Percentiles rank a stretch among this genome's conserved stretches.
phyloP scores from a whole-genome alignment of 2,113 vertebrate genomes.

The Picathartes gymnocephalus region DNA sequence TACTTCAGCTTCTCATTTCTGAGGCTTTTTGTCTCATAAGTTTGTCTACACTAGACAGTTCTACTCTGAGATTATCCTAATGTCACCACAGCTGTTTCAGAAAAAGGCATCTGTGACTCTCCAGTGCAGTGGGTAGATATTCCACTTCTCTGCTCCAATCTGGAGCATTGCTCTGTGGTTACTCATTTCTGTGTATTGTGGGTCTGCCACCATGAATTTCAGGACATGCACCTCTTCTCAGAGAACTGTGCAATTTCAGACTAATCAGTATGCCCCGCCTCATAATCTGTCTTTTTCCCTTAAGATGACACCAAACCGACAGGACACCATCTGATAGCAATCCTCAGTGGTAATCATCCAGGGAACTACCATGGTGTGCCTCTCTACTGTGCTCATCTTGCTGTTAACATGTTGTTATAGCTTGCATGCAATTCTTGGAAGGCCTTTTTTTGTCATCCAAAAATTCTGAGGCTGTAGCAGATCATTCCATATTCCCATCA shows the following conservation, averaged over 20 bases:
- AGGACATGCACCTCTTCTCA: neutral
- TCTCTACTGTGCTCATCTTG: neutral
- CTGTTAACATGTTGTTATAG: neutral
- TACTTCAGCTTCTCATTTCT: neutral
- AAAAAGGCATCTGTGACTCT: neutral
- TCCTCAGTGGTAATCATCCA: neutral
- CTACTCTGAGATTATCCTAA: neutral
- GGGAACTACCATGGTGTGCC: neutral
- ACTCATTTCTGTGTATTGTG: neutral
- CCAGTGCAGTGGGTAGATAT: neutral
- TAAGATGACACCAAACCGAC: neutral
- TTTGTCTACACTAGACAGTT: neutral
- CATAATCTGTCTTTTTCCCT: neutral
- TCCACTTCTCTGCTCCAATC: neutral
- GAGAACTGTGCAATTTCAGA: neutral
- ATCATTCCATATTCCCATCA: neutral
- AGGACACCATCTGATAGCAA: neutral
- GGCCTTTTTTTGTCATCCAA: neutral
- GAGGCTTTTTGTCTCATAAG: neutral
- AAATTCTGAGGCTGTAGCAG: neutral
- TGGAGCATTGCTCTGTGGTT: neutral
- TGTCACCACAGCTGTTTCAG: neutral
- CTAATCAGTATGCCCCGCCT: neutral
- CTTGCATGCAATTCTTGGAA: neutral
- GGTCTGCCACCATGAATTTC: neutral